Conservation (phyloP, 2,888 invertebrate genomes). For the Tuta absoluta region DNA sequence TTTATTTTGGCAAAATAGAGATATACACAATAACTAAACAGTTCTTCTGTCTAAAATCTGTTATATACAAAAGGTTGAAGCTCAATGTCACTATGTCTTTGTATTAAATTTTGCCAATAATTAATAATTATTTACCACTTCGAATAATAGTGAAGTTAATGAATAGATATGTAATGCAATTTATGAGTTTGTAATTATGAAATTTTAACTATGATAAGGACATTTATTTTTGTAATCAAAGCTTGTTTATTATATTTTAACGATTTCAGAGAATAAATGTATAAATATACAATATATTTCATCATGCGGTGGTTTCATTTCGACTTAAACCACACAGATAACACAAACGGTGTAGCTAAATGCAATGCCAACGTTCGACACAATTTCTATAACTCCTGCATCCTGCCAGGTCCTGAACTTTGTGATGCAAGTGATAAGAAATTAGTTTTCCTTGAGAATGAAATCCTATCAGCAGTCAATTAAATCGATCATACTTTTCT, state of each 20-base stretch:
- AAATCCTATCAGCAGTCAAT: no score
- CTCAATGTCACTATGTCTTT: not conserved
- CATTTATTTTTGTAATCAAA: constrained; percentile 76
- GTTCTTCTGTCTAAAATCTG: no score
- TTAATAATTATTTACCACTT: not conserved
- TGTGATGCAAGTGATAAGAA: constrained; percentile 7
- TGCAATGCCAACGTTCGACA: constrained; percentile 16
- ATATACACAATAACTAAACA: not conserved
- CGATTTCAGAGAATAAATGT: constrained; percentile 61
- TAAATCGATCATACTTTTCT: no score
- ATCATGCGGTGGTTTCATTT: constrained; percentile 3
- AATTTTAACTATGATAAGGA: constrained; percentile 47
- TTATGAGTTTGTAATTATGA: constrained; percentile 43
- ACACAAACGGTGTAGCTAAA: constrained; percentile 7
- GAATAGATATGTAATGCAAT: constrained; percentile 48
- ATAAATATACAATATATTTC: constrained; percentile 64
- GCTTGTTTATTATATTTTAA: constrained; percentile 57
- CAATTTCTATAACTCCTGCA: constrained; percentile 29
- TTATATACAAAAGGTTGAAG: not conserved
- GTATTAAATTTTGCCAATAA: constrained; percentile 6
- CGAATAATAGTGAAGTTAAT: constrained; percentile 14
- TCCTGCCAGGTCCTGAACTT: constrained; percentile 32
- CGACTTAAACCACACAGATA: not conserved
- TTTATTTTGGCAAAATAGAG: not conserved
- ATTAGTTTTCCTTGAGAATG: no score